These are phyloP conservation scores for Cynocephalus volans DNA, from an alignment of 2,113 vertebrate genomes.

Conservation along the genomic window DNA sequence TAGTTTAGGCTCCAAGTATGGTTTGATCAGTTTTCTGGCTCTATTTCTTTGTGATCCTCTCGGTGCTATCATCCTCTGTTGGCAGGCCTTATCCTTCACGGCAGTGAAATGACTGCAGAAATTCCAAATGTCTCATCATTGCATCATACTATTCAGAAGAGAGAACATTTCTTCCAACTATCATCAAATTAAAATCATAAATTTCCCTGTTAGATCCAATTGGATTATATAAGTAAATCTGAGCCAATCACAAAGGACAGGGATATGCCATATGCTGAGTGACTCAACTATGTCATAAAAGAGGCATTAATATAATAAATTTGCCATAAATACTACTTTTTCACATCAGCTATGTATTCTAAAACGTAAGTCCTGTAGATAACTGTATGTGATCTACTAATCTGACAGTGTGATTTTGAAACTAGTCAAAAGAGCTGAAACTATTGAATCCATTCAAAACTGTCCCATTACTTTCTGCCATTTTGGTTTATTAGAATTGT, in stretches of 20 bases:
- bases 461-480: neutral
- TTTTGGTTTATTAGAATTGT: neutral
- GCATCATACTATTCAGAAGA: neutral
- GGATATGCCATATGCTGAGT: neutral
- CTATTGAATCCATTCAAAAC: neutral
- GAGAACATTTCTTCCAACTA: slow-evolving; percentile 41
- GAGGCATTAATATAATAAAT: neutral
- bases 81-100: neutral
- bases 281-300: neutral
- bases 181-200: slow-evolving; percentile 66
- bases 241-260: neutral
- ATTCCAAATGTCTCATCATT: neutral
- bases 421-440: neutral
- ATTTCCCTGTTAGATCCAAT: slow-evolving; percentile 25
- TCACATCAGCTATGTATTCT: neutral
- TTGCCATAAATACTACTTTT: neutral
- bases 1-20: neutral
- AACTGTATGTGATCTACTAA: neutral
- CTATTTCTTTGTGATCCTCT: neutral
- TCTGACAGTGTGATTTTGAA: neutral
- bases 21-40: neutral
- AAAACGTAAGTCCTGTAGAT: neutral
- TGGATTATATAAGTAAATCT: neutral
- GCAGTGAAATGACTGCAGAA: neutral
- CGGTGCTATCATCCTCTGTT: neutral